Evolutionary conservation across 2,113 vertebrate species (phyloP).

Genomic region (Pelecanus crispus): DNA sequence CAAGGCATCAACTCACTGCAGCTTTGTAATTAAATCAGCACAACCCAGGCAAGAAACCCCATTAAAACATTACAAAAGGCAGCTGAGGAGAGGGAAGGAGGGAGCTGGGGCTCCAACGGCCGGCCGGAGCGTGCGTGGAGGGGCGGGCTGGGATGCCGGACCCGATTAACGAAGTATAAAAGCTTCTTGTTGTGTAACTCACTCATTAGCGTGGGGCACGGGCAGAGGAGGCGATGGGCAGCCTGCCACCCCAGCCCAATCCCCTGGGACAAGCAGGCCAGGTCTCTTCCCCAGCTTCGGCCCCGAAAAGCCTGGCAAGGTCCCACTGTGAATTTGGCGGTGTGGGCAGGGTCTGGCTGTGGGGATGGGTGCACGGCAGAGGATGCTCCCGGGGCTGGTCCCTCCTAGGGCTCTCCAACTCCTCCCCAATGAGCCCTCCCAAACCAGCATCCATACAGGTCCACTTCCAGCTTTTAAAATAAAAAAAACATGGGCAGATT

Average conservation of each 20-base stretch:
- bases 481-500: rapidly evolving
- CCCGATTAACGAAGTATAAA: slow-evolving; percentile 59
- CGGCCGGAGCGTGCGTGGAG: background rate
- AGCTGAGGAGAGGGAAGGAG: slow-evolving; percentile 33
- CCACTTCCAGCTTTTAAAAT: background rate
- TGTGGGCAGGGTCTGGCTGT: rapidly evolving
- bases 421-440: background rate
- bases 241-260: background rate
- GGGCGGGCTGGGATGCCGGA: slow-evolving; percentile 4
- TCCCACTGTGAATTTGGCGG: rapidly evolving
- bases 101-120: background rate
- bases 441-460: background rate
- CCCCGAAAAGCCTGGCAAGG: background rate
- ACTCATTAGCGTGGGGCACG: slow-evolving; percentile 58
- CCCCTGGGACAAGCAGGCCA: background rate
- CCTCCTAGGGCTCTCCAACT: background rate
- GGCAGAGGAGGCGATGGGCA: slow-evolving; percentile 39
- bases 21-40: slow-evolving; percentile 77
- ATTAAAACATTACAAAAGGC: slow-evolving; percentile 61
- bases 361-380: background rate
- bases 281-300: background rate
- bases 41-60: slow-evolving; percentile 59
- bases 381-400: background rate
- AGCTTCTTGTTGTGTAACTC: slow-evolving; percentile 69
- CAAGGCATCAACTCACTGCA: slow-evolving; percentile 79